Evolutionary conservation across 2,888 invertebrate genomes (phyloP), one percentile per base, ranked within the genome.

Genomic region (Idaea dimidiata): DNA sequence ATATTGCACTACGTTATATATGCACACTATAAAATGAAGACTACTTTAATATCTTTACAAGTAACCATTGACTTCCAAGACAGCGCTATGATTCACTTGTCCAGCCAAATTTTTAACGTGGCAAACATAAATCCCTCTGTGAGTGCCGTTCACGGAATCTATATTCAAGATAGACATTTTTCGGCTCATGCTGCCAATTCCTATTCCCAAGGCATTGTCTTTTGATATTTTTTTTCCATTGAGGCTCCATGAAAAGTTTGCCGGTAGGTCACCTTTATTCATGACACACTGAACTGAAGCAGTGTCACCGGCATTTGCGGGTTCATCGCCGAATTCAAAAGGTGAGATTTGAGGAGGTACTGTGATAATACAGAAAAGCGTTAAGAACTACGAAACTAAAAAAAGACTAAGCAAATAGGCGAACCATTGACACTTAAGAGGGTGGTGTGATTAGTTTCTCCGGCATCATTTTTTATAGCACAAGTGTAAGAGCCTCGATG

Each of bases 261-360:
- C 94, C 1, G 97, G 97, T 68, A 95, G 92, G 84, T 97, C 97
- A 63, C 97, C 96, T 82, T 96, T 96, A 76, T 94, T 94, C 77
- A 96, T 94, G 65, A 95, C 94, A 84, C 96, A 96, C 71, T 95
- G 94, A 68, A 96, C 94, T 62, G 95, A 95, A 61, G 95, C 95
- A 83, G 95, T 95, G 79, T 96, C 96, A 62, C 96, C 95, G 81
- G 96, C 95, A 82, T 96, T 96, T 59, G 95, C 94, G 62, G 95
- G 94, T 72, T 94, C 94, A 72, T 95, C 94, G 71, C 94, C 95
- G 80, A 95, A 95, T 73, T 94, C 93, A 81, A 95, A 94, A 61
- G 94, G 95, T 78, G 93, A 93, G 69, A 95, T 94, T 91, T 95
- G 95, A 67, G 95, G 95, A 73, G 94, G 93, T 83, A 95, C 95